phyloP scores from a whole-genome alignment of 2,113 vertebrate species.

The Triplophysa siluroides region DNA sequence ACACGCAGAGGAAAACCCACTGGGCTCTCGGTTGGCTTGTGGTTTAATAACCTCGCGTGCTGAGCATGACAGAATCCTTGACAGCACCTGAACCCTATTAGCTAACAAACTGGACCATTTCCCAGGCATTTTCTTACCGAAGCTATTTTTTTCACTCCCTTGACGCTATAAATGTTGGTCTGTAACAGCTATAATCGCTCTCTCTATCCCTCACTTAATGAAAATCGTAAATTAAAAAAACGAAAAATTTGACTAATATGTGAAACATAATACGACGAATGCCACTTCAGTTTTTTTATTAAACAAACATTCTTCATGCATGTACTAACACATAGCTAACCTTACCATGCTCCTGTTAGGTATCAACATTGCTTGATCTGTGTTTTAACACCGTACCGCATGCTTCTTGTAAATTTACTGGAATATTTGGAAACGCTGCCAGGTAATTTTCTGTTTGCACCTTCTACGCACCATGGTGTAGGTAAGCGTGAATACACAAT shows the following conservation, averaged over 20 bases:
- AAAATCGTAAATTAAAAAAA: constrained; percentile 37
- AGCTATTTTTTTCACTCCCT: background rate
- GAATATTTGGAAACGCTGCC: background rate
- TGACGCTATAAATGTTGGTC: constrained; percentile 40
- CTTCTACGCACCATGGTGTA: no score
- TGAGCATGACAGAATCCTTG: constrained; percentile 45
- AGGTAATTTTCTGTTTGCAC: background rate
- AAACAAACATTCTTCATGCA: constrained; percentile 41
- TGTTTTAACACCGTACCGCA: background rate
- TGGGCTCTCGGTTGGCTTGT: constrained; percentile 35
- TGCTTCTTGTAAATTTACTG: background rate
- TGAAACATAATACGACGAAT: background rate
- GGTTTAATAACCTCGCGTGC: constrained; percentile 57
- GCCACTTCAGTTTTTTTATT: background rate
- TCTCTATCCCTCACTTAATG: background rate
- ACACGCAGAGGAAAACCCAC: constrained; percentile 6
- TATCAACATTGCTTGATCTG: constrained; percentile 6
- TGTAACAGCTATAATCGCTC: constrained; percentile 19
- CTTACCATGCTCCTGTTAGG: constrained; percentile 17
- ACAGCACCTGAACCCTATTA: constrained; percentile 59
- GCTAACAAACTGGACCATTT: constrained; percentile 54
- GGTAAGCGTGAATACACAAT: background rate
- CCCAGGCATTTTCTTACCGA: constrained; percentile 43
- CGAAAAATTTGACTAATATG: background rate
- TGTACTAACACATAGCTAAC: background rate